Conservation (phyloP, 2,113 vertebrate genomes). For the Quiscalus mexicanus region DNA sequence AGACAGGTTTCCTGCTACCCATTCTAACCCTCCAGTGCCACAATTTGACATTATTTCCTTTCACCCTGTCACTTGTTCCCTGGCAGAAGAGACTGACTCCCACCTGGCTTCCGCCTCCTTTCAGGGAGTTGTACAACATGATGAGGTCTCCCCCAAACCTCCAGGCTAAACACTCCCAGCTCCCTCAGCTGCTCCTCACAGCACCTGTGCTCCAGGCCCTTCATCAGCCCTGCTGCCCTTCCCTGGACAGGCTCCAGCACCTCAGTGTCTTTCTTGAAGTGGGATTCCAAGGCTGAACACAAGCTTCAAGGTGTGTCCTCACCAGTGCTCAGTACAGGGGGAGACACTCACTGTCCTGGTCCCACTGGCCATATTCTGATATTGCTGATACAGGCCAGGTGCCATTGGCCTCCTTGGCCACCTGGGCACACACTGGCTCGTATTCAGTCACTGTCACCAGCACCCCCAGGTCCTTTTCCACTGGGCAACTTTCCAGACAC, state of each 20-base stretch:
- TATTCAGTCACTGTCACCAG: neutral
- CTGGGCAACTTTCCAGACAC: neutral
- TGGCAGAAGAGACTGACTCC: neutral
- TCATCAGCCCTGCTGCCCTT: neutral
- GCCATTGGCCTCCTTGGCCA: neutral
- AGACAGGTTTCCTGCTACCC: neutral
- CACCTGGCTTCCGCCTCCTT: neutral
- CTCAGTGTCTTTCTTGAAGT: neutral
- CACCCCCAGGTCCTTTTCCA: neutral
- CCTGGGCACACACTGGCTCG: neutral
- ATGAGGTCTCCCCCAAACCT: neutral
- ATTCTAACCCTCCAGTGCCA: neutral
- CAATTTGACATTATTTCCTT: neutral
- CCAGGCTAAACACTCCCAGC: neutral
- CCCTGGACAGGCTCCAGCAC: neutral
- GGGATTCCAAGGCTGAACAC: too few species aligned
- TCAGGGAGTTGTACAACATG: neutral
- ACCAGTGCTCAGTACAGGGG: neutral
- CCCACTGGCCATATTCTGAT: neutral
- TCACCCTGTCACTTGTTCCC: neutral
- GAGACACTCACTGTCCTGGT: neutral
- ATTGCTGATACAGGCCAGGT: neutral
- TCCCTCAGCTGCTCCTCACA: neutral
- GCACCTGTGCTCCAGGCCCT: neutral
- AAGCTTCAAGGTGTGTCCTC: rapidly evolving